Conservation (phyloP, 2,888 invertebrate genomes). For the Dasypolia templi region DNA sequence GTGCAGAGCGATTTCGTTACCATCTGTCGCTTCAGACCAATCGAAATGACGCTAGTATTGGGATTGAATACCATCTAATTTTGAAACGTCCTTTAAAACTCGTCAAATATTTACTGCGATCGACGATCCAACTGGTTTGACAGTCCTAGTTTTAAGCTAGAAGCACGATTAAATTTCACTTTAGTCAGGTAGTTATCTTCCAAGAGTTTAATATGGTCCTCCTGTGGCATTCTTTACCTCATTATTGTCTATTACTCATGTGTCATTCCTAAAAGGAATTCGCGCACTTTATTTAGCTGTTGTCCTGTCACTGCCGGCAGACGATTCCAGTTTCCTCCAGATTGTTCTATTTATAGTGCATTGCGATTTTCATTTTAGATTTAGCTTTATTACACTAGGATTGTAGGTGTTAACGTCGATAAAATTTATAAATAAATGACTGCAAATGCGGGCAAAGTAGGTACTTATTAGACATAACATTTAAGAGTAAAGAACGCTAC, state of each 20-base stretch:
- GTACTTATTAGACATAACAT: background rate
- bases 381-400: slow-evolving; percentile 17
- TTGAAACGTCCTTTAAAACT: too few relatives aligned
- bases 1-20: too few relatives aligned
- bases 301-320: slow-evolving; percentile 23
- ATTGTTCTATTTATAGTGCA: slow-evolving; percentile 64
- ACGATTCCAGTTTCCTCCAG: slow-evolving; percentile 63
- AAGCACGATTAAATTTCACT: too few relatives aligned
- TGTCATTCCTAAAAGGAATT: slow-evolving; percentile 26
- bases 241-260: background rate
- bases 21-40: too few relatives aligned
- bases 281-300: slow-evolving; percentile 31
- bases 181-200: too few relatives aligned
- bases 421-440: slow-evolving; percentile 25
- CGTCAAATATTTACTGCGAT: too few relatives aligned
- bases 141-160: too few relatives aligned
- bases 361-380: slow-evolving; percentile 54
- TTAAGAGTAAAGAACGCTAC: background rate
- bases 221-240: background rate
- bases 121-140: too few relatives aligned
- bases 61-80: too few relatives aligned
- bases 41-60: too few relatives aligned
- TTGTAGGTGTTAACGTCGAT: slow-evolving; percentile 40
- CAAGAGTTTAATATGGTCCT: too few relatives aligned
- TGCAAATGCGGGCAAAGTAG: background rate